Percentiles rank a stretch among this genome's conserved stretches.
Conservation (phyloP, 2,888 invertebrate species). For the Amphipoea oculea region DNA sequence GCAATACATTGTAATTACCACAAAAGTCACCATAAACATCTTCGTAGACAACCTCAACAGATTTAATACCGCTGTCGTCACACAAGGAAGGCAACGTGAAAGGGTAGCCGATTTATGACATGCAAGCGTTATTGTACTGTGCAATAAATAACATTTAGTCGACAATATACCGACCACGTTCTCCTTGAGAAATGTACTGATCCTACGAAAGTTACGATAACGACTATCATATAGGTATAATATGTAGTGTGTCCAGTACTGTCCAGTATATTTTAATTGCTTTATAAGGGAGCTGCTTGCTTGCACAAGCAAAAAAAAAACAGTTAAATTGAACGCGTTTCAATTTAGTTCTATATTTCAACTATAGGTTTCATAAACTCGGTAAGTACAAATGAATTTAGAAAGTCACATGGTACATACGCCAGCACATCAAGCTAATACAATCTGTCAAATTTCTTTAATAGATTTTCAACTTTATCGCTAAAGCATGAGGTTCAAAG, state of each 20-base stretch:
- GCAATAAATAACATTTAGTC: constrained; percentile 34
- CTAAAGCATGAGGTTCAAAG: too few species aligned
- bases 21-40: constrained; percentile 11
- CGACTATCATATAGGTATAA: not conserved
- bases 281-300: not conserved
- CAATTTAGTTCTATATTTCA: not conserved
- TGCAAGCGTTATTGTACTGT: constrained; percentile 14
- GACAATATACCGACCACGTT: constrained; percentile 14
- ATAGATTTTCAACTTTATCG: too few species aligned
- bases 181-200: constrained; percentile 43
- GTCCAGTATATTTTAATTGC: constrained; percentile 10
- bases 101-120: constrained; percentile 43
- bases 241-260: not conserved
- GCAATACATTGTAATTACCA: constrained; percentile 8
- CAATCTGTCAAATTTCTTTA: too few species aligned
- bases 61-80: constrained; percentile 29
- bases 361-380: not conserved
- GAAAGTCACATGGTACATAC: not conserved
- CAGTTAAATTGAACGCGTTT: not conserved
- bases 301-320: not conserved
- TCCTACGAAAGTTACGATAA: constrained; percentile 16
- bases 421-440: too few species aligned
- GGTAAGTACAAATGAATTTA: not conserved
- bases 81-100: constrained; percentile 42
- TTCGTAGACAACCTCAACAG: constrained; percentile 6